Base-by-base conservation (phyloP, 2,113 vertebrate species). In the Cyanoderma ruficeps region DNA sequence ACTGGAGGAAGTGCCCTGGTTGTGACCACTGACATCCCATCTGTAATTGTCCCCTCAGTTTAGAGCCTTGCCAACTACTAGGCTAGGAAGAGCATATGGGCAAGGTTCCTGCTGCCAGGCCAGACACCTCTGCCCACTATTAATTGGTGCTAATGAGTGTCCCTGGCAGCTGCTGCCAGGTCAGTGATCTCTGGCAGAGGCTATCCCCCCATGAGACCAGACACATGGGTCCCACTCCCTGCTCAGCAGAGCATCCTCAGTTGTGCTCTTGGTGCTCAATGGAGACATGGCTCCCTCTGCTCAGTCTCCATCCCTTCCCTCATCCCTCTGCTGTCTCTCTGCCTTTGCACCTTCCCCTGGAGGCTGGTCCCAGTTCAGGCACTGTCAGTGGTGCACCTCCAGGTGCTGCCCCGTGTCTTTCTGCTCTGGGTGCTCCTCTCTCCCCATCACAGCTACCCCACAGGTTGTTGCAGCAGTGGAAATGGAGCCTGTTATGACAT, bases 191-290 rank as follows among this genome's bases (percentile, higher is more conserved):
- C 64, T 1, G 2, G 23, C 49, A 37, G 77, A 57, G 81, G 53
- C 6, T 5, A 3, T 70, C 6, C 23, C 15, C 5, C 8, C 0
- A 0, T 6, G 6, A 49, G 47, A 30, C 18, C 0, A 2, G 53
- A 13, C 0, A 0, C 0, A 0, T 30, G 68, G 41, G 27, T 89
- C 41, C 25, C 8, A 7, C 31, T 67, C 20, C 39, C 19, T 1
- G 4, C 83, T 82, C 2, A 0, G 64, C 7, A 9, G 59, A 63
- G 56, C 69, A 75, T 33, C 52, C 56, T 84, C 0, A 0, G 5
- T 37, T 65, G 67, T 68, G 53, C 30, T 1, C 1, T 28, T n/a
- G 17, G 15, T 65, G 56, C 25, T 87, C 69, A 81, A 0, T 0
- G 0, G 0, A 2, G 71, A 37, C 2, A 0, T 19, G 25, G 20